Evolutionary conservation across 2,888 invertebrate species (phyloP), one percentile per base, ranked within the genome.

Genomic region (Pantelozetes paolii): DNA sequence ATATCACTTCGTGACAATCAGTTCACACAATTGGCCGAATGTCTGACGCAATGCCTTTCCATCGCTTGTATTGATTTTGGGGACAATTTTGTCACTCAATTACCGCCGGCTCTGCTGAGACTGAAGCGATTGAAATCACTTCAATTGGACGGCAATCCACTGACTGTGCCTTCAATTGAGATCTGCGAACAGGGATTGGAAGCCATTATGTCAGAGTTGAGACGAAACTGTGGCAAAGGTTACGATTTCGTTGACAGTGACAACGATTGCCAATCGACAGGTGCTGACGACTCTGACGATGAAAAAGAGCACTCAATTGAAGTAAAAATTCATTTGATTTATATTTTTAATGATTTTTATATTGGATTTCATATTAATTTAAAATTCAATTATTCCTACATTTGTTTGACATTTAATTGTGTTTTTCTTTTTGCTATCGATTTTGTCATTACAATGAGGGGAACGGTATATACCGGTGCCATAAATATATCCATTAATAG

Each of bases 1-100:
- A 9, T 67, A 18, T 67, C 67, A 9, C 20, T 67, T 32, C 67
- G 67, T 40, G 67, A 67, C 42, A 67, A 67, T 23, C n/a, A 20
- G 9, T 67, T 67, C 23, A 6, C 40, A 2, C 23, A 40, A 23
- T 40, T 67, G 9, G 40, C 67, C 8, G 42, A 67, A 2, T 36
- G 36, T 40, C 13, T 67, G 23, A 67, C 42, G 1, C 11, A 20
- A 23, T 67, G 36, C 23, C 40, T 13, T n/a, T 36, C 20, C 11
- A 23, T 67, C 23, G 23, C n/a, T 40, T 67, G 67, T 23, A 36
- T 67, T 20, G 67, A 67, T 40, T 40, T 67, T 2, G 67, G n/a
- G n/a, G 67, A 67, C 42, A 67, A 67, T 67, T 23, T 13, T 23
- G 13, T 67, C 11, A 36, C 20, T 13, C 32, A 32, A 36, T 20